Conservation (phyloP, 2,113 vertebrate genomes). For the Chitala chitala region DNA sequence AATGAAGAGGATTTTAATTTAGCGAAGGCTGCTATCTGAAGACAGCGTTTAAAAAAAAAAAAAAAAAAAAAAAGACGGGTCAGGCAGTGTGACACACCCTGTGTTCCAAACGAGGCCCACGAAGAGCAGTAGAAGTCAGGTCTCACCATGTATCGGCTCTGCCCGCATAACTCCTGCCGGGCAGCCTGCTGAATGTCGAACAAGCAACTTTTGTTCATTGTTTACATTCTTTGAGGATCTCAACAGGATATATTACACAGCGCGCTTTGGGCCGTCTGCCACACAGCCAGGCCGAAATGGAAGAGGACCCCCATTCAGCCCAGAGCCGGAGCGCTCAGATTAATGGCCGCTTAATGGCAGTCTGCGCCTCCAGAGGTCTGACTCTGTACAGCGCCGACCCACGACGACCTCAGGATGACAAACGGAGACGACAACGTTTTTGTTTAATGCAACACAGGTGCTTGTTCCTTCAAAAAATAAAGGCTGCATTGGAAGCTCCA, state of each 20-base stretch:
- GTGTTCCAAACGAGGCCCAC: slow-evolving; percentile 42
- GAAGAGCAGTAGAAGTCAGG: slow-evolving; percentile 40
- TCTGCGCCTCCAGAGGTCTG: slow-evolving; percentile 29
- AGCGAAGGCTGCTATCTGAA: too few relatives aligned
- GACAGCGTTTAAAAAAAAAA: too few relatives aligned
- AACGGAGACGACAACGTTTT: background rate
- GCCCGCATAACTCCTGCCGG: slow-evolving; percentile 39
- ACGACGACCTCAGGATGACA: background rate
- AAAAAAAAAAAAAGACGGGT: slow-evolving; percentile 50
- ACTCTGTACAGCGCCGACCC: slow-evolving; percentile 18
- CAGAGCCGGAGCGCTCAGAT: slow-evolving; percentile 39
- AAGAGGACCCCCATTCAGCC: slow-evolving; percentile 50
- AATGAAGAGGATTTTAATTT: too few relatives aligned
- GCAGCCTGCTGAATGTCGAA: slow-evolving; percentile 48
- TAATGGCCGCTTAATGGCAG: slow-evolving; percentile 44
- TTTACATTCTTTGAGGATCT: slow-evolving; percentile 57
- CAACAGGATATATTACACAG: slow-evolving; percentile 51
- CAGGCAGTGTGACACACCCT: slow-evolving; percentile 35
- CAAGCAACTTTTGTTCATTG: slow-evolving; percentile 56
- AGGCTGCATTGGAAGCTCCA: too few relatives aligned
- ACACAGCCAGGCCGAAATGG: slow-evolving; percentile 53
- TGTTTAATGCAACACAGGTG: background rate
- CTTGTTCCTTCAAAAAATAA: background rate
- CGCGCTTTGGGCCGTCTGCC: slow-evolving; percentile 50
- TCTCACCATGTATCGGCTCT: slow-evolving; percentile 47